Percentiles rank a stretch among this genome's conserved stretches.
Evolutionary conservation across 2,797 vertebrate species (phyloP).

Genomic region (Myiothlypis chrysogaster): DNA sequence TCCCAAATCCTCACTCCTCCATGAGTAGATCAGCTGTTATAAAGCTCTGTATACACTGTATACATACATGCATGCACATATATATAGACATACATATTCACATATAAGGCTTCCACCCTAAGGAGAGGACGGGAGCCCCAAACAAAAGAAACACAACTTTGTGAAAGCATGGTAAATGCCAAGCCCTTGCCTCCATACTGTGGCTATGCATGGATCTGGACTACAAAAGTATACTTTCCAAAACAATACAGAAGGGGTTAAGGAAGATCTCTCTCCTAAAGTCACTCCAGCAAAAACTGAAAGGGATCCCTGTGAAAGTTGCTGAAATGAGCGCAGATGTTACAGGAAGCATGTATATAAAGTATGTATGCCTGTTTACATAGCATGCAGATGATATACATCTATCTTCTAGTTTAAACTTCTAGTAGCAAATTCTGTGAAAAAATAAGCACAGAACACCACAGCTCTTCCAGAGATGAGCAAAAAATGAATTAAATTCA

Average conservation of each 20-base stretch:
- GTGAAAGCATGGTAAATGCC: background rate
- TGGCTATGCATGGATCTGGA: background rate
- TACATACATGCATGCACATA: accelerated
- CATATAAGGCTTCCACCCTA: background rate
- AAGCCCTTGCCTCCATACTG: background rate
- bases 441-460: background rate
- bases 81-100: background rate
- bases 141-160: background rate
- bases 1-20: background rate
- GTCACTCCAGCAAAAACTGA: background rate
- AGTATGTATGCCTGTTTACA: background rate
- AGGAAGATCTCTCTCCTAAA: background rate
- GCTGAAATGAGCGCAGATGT: background rate
- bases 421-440: background rate
- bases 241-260: background rate
- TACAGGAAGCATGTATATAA: background rate
- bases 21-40: background rate
- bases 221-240: background rate
- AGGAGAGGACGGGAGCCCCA: background rate
- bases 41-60: background rate
- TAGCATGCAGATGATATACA: background rate
- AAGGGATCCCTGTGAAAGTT: background rate
- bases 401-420: background rate
- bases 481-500: background rate
- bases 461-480: background rate